Evolutionary conservation across 2,888 invertebrate species (phyloP), one percentile per base, ranked within the genome.

Genomic region (Chrysina gloriosa): DNA sequence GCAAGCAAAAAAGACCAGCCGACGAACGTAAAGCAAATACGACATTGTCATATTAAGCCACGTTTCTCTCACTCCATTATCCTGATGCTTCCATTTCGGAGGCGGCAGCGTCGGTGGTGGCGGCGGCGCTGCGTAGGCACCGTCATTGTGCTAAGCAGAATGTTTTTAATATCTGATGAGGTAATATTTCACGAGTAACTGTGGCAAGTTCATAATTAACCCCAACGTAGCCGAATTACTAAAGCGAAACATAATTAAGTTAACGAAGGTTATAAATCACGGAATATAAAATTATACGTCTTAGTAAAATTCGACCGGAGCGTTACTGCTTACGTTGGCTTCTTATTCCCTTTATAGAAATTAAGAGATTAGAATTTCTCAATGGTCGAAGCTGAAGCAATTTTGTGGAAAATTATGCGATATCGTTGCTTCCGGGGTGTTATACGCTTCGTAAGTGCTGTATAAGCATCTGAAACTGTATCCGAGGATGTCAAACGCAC

Each of bases 201-300:
- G 58, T 58, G 58, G 58, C 58, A 58, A 58, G 25, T 58, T 58
- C 58, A 58, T 58, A 58, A 58, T 58, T 58, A 58, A 58, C 58
- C 58, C 39, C 58, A 58, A 58, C 58, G 58, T 58, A 58, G 58
- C 58, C 39, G 58, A 58, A 58, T 58, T 58, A 39, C 58, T 39
- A 42, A 58, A 36, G 58, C 58, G 58, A 58, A 58, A 39, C 58
- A 58, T 58, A 58, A 58, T 58, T 58, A 58, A 58, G 58, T 58
- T 58, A 58, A 58, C 58, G 58, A 58, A 58, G 39, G 58, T 58
- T 58, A 58, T 58, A 58, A 58, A 58, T 58, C 58, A 58, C 25
- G 39, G 58, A 23, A 58, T 39, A 58, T 58, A 58, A 58, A 58
- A 58, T 58, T 58, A 58, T 58, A 58, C 58, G 58, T 58, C 58